These are phyloP conservation scores for Corythaeola cristata DNA, from an alignment of 2,113 vertebrate genomes.

Conservation along the genomic window DNA sequence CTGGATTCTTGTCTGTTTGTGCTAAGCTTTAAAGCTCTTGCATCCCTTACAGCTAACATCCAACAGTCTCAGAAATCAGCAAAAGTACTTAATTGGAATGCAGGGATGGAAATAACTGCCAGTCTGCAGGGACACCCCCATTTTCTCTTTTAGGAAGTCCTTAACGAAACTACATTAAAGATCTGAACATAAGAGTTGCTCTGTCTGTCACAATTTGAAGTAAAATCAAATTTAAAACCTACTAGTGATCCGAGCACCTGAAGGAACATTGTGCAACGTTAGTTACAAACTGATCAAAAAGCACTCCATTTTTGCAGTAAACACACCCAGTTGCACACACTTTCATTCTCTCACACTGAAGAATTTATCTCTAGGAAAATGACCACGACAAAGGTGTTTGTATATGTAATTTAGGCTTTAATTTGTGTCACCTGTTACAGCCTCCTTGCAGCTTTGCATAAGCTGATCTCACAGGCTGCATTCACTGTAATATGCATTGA, in stretches of 20 bases:
- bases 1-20: not conserved
- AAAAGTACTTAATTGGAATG: not conserved
- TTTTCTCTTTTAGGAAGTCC: not conserved
- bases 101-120: not conserved
- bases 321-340: no score
- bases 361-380: not conserved
- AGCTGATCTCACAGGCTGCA: not conserved
- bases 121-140: fast-evolving
- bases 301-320: not conserved
- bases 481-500: fast-evolving
- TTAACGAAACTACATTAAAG: not conserved
- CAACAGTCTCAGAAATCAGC: not conserved
- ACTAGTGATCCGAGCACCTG: not conserved
- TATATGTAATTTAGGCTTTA: not conserved
- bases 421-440: no score
- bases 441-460: not conserved
- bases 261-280: not conserved
- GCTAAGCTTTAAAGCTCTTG: not conserved
- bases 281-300: not conserved
- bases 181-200: not conserved
- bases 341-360: not conserved
- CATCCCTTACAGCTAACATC: not conserved
- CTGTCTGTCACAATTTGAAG: not conserved
- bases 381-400: not conserved
- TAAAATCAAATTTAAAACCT: not conserved